A percentile compares a stretch with the other conserved stretches of the same genome.
phyloP scores from a whole-genome alignment of 2,797 vertebrate species.

The Dipus sagitta region DNA sequence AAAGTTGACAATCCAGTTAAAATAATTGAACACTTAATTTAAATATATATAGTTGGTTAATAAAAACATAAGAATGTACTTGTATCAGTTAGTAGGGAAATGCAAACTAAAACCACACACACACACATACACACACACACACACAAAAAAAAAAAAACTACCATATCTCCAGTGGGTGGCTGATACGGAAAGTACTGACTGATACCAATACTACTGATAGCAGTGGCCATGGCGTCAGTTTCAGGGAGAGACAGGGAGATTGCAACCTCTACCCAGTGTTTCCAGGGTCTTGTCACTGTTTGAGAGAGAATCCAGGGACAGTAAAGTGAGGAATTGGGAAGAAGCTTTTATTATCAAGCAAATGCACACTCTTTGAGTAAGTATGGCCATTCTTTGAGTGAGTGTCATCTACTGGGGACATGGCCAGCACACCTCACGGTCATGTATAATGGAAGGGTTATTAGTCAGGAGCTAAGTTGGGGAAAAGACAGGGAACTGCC shows the following conservation, averaged over 20 bases:
- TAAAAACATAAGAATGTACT: not conserved
- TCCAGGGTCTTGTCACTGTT: not conserved
- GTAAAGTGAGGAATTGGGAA: not conserved
- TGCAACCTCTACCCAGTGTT: not conserved
- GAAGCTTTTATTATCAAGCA: not conserved
- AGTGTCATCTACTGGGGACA: not conserved
- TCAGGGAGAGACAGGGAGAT: not conserved
- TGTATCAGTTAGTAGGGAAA: not conserved
- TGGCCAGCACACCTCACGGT: not conserved
- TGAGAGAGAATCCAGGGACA: not conserved
- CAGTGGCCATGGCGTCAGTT: not conserved
- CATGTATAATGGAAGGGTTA: not conserved
- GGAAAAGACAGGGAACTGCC: not conserved
- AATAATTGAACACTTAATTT: too few species aligned
- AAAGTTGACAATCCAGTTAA: not conserved
- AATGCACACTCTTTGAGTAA: not conserved
- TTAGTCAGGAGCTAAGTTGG: not conserved
- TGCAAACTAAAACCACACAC: not conserved
- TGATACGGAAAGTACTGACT: not conserved
- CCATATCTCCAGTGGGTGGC: not conserved
- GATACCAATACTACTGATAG: not conserved
- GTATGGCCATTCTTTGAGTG: not conserved
- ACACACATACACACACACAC: not conserved
- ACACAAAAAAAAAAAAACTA: not conserved
- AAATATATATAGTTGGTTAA: not conserved